These are phyloP conservation scores for Dorcus hopei DNA, from an alignment of 2,888 invertebrate species.

Conservation along the genomic window DNA sequence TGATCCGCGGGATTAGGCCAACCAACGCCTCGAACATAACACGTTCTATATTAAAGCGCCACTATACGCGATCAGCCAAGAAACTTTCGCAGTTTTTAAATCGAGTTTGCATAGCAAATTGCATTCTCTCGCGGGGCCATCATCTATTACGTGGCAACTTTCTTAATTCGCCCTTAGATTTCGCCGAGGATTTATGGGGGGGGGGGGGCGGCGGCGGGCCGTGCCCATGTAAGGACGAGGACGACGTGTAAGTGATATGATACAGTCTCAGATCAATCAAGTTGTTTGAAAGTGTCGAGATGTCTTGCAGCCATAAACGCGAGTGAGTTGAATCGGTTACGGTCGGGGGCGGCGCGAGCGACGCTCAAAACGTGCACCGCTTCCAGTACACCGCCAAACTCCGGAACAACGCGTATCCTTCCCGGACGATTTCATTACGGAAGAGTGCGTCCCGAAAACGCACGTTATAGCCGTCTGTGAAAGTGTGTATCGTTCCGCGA, in stretches of 20 bases:
- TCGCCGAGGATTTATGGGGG: no score
- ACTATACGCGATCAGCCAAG: no score
- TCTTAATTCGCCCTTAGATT: no score
- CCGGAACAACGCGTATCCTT: slow-evolving; percentile 28
- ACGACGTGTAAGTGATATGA: slow-evolving; percentile 20
- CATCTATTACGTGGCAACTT: no score
- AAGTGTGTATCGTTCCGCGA: slow-evolving; percentile 15
- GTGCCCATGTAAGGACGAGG: no score
- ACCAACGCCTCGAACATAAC: no score
- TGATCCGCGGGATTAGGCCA: no score
- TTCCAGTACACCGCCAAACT: slow-evolving; percentile 30
- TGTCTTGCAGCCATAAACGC: slow-evolving; percentile 27
- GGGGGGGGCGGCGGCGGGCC: no score
- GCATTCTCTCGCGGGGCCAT: no score
- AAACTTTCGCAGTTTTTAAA: no score
- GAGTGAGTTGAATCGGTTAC: slow-evolving; percentile 24
- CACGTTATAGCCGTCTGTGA: slow-evolving; percentile 17
- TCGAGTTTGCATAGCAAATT: no score
- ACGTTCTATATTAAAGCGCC: no score
- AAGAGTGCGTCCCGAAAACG: slow-evolving; percentile 10
- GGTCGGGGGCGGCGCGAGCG: slow-evolving; percentile 27
- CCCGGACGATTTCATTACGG: slow-evolving; percentile 22
- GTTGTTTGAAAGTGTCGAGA: slow-evolving; percentile 24
- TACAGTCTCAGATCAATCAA: slow-evolving; percentile 26
- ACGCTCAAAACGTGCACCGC: slow-evolving; percentile 28